Base-by-base conservation (phyloP, 2,113 vertebrate genomes). In the Equus przewalskii region DNA sequence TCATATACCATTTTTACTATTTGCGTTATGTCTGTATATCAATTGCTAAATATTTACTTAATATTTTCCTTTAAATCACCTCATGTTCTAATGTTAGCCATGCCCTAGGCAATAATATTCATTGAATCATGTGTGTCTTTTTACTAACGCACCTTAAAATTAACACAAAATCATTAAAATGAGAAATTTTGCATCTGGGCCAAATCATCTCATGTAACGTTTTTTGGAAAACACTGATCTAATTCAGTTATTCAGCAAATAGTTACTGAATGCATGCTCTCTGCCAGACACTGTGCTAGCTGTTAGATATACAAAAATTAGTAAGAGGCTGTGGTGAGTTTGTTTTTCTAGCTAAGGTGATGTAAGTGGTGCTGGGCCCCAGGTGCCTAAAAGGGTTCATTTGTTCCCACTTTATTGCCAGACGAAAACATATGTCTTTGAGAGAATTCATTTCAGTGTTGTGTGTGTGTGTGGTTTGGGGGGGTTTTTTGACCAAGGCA, bases 141-240 rank as follows among this genome's bases (percentile, higher is more conserved):
- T 89, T 70, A 81, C 28, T 73, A 64, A 80, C 26, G 46, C 7
- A 69, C 4, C 5, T 69, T 73, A 78, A 89, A 86, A 82, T 83
- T 73, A 85, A 60, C 30, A 72, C 28, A 85, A 89, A 92, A 94
- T 90, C 49, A 54, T 85, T 56, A 60, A 93, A 94, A 81, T 79
- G 11, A 79, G 75, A 75, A 67, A 67, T 33, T 33, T 64, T 91
- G 46, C 16, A 62, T 44, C 54, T 64, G 58, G 14, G 24, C 49
- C 82, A 80, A 91, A 91, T 93, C 58, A 75, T 28, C 9, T 70
- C 12, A 3, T 64, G 22, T 41, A 65, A 58, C 18, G 10, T 75
- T 81, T 64, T 75, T 58, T 60, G 28, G 44, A 62, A 97, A 88
- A 69, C 26, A 73, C 22, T 12, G 49, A 83, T 88, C 2, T 56